Conservation (phyloP, 2,888 invertebrate species). For the Dicranocentrus wangi region DNA sequence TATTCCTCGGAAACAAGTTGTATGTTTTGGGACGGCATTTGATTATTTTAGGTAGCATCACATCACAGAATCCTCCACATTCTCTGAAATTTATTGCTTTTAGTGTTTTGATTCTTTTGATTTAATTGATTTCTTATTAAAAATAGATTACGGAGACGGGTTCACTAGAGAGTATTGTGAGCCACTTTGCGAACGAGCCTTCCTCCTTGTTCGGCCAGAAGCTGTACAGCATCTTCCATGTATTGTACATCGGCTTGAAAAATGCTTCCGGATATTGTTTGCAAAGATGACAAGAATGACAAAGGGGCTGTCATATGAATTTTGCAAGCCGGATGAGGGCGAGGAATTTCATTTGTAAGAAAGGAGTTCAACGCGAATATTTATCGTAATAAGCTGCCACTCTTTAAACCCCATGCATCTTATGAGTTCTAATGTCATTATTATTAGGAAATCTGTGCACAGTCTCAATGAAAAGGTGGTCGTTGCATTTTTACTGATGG, state of each 20-base stretch:
- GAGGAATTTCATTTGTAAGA: slow-evolving; percentile 59
- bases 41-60: slow-evolving; percentile 58
- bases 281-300: slow-evolving; percentile 60
- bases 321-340: slow-evolving; percentile 39
- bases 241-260: slow-evolving; percentile 62
- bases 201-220: slow-evolving; percentile 65
- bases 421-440: too few relatives aligned
- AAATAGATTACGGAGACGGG: slow-evolving; percentile 66
- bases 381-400: background rate
- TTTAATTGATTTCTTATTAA: too few relatives aligned
- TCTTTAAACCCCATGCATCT: too few relatives aligned
- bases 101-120: too few relatives aligned
- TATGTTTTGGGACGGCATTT: slow-evolving; percentile 55
- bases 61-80: too few relatives aligned
- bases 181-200: slow-evolving; percentile 57
- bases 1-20: slow-evolving; percentile 66
- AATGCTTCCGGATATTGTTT: slow-evolving; percentile 63
- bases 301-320: slow-evolving; percentile 40
- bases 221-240: slow-evolving; percentile 55
- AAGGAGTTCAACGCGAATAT: background rate
- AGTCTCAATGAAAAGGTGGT: slow-evolving; percentile 38
- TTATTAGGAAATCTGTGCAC: slow-evolving; percentile 23
- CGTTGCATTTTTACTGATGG: slow-evolving; percentile 65
- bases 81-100: too few relatives aligned
- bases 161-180: slow-evolving; percentile 58